Conservation (phyloP, 2,888 invertebrate genomes). For the Clostera curtula region DNA sequence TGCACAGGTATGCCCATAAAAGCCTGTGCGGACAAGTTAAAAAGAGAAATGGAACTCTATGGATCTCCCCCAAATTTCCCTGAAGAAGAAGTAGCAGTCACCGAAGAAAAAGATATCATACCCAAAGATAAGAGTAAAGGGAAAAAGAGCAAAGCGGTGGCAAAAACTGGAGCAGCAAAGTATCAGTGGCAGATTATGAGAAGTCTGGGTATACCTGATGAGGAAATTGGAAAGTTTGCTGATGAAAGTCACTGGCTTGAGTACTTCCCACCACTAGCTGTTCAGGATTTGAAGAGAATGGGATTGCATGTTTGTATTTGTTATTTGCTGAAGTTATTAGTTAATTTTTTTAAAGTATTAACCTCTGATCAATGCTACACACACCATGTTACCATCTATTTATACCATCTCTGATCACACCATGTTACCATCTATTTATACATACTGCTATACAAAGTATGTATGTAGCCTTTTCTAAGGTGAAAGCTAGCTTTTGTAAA, state of each 20-base stretch:
- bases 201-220: slow-evolving; percentile 89
- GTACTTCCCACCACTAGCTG: slow-evolving; percentile 95
- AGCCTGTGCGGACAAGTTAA: slow-evolving; percentile 98
- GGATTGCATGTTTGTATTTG: slow-evolving; percentile 86
- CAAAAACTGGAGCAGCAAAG: slow-evolving; percentile 91
- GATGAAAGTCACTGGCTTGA: slow-evolving; percentile 95
- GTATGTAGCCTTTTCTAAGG: too few species aligned
- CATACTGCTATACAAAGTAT: too few species aligned
- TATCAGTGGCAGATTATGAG: slow-evolving; percentile 99
- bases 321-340: too few species aligned
- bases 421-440: too few species aligned
- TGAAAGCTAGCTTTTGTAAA: too few species aligned
- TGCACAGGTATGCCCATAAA: slow-evolving; percentile 99
- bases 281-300: slow-evolving; percentile 89
- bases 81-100: slow-evolving; percentile 62
- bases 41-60: slow-evolving; percentile 92
- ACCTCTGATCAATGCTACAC: too few species aligned
- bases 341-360: too few species aligned
- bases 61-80: slow-evolving; percentile 96
- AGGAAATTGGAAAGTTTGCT: slow-evolving; percentile 95
- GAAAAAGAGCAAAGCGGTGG: slow-evolving; percentile 96
- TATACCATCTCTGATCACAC: too few species aligned
- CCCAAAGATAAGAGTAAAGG: slow-evolving; percentile 84
- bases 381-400: too few species aligned
- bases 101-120: slow-evolving; percentile 70